A percentile compares a stretch with the other conserved stretches of the same genome.
phyloP scores from a whole-genome alignment of 2,888 invertebrate species.

The Odontocolon sp. region DNA sequence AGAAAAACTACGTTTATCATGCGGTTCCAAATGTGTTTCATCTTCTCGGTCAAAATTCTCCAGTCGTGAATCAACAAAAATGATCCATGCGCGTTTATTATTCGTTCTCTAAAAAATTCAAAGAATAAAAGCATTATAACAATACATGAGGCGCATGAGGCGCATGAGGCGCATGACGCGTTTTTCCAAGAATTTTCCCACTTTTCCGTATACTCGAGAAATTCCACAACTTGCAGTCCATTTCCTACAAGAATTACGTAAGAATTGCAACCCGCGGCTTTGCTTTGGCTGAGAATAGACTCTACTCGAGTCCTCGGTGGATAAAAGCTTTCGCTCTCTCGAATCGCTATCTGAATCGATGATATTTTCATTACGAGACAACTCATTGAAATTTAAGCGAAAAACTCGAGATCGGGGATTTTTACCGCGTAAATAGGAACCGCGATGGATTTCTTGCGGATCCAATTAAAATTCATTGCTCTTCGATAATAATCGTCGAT shows the following conservation, averaged over 20 bases:
- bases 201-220: conserved; percentile 88
- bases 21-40: conserved; percentile 89
- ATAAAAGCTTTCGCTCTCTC: conserved; percentile 73
- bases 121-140: background rate
- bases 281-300: conserved; percentile 72
- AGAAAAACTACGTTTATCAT: conserved; percentile 89
- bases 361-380: background rate
- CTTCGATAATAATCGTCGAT: conserved; percentile 72
- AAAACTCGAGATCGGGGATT: conserved; percentile 12
- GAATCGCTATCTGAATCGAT: conserved; percentile 69
- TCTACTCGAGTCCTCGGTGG: conserved; percentile 65
- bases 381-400: background rate
- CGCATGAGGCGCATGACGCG: background rate
- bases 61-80: conserved; percentile 88
- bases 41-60: conserved; percentile 85
- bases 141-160: background rate
- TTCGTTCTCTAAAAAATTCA: conserved; percentile 83
- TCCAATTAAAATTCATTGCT: conserved; percentile 64
- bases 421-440: conserved; percentile 70
- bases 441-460: conserved; percentile 19
- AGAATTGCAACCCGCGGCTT: conserved; percentile 86
- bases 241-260: conserved; percentile 88
- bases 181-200: conserved; percentile 69
- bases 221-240: conserved; percentile 85
- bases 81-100: conserved; percentile 87